Evolutionary conservation across 1,140 invertebrate genomes (phyloP).

Genomic region (Macrotrachela quadricornifera): DNA sequence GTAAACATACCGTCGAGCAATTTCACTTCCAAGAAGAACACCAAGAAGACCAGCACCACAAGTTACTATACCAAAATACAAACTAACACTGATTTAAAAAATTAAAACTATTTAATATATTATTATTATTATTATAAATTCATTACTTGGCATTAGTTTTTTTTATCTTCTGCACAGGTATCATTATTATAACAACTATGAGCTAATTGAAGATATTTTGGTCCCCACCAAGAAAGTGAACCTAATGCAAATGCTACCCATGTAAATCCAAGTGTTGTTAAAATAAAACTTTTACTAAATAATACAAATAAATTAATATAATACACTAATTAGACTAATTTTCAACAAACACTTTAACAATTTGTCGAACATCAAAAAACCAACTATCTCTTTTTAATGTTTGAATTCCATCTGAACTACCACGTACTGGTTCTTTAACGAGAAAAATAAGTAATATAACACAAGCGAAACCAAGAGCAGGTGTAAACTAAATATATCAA

Average conservation of each 20-base stretch:
- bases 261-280: constrained; percentile 76
- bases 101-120: too few relatives aligned
- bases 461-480: constrained; percentile 56
- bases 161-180: constrained; percentile 10
- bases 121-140: too few relatives aligned
- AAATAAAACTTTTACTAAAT: constrained; percentile 71
- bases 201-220: constrained; percentile 48
- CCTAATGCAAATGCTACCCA: constrained; percentile 89
- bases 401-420: constrained; percentile 54
- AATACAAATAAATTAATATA: constrained; percentile 25
- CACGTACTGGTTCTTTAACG: constrained; percentile 63
- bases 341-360: too few relatives aligned
- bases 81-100: constrained; percentile 15
- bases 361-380: too few relatives aligned
- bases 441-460: constrained; percentile 55
- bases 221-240: constrained; percentile 84
- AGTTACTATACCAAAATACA: constrained; percentile 74
- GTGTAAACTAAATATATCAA: constrained; percentile 36
- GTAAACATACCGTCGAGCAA: constrained; percentile 48
- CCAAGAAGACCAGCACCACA: constrained; percentile 76
- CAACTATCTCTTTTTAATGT: too few relatives aligned
- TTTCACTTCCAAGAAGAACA: constrained; percentile 56
- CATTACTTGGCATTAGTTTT: too few relatives aligned
- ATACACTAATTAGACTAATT: neutral
- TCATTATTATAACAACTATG: constrained; percentile 14